Evolutionary conservation across 2,888 invertebrate genomes (phyloP).

Genomic region (Pomacea canaliculata): DNA sequence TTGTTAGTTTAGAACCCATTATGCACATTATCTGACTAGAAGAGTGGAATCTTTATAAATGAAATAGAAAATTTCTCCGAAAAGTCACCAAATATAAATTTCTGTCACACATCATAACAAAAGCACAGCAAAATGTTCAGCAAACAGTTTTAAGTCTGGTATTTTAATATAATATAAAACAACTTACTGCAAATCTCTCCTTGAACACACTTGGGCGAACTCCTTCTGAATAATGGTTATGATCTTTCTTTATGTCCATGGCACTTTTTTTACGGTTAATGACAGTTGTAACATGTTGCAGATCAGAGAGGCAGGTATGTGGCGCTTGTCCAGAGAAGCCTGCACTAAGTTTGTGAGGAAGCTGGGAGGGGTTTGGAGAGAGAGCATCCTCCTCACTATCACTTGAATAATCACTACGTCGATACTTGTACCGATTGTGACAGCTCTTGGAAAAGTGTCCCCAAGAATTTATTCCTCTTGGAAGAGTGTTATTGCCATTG

Average conservation of each 20-base stretch:
- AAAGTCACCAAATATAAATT: no score
- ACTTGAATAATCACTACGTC: slow-evolving; percentile 60
- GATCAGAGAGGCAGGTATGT: slow-evolving; percentile 17
- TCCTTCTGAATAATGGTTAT: slow-evolving; percentile 36
- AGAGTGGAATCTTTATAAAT: no score
- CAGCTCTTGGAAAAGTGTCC: slow-evolving; percentile 54
- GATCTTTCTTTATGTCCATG: slow-evolving; percentile 24
- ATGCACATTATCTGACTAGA: no score
- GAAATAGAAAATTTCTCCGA: no score
- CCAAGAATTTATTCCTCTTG: slow-evolving; percentile 49
- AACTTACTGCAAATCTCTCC: slow-evolving; percentile 55
- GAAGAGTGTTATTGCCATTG: slow-evolving; percentile 25
- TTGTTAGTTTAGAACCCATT: no score
- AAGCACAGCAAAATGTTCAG: no score
- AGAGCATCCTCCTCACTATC: slow-evolving; percentile 56
- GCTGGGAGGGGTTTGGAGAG: slow-evolving; percentile 15
- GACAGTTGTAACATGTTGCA: slow-evolving; percentile 12
- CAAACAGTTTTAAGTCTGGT: not conserved
- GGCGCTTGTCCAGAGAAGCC: not conserved
- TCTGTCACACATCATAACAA: no score
- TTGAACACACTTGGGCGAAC: slow-evolving; percentile 56
- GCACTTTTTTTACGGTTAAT: slow-evolving; percentile 23
- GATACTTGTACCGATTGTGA: slow-evolving; percentile 54
- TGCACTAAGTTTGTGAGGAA: slow-evolving; percentile 15
- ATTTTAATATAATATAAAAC: not conserved